These are phyloP conservation scores for Parazoanthus atlanticus DNA, from an alignment of 92 coral and sea anemone species.

Conservation along the genomic window DNA sequence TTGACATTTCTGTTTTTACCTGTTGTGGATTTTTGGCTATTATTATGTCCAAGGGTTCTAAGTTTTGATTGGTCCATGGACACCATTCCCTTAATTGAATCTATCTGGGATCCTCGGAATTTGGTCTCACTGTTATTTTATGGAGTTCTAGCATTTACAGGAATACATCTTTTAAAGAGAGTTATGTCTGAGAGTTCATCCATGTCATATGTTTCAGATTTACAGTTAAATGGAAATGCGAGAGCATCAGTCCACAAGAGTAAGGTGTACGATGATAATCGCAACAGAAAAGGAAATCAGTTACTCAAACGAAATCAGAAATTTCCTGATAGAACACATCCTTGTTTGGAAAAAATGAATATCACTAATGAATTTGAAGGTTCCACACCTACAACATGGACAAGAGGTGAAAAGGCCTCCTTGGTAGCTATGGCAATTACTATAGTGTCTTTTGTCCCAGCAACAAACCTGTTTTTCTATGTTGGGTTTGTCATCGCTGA, in stretches of 20 bases:
- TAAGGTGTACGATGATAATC: constrained; percentile 10
- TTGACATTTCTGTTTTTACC: constrained; percentile 87
- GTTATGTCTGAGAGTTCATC: constrained; percentile 11
- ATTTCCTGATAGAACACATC: not conserved
- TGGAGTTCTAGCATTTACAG: constrained; percentile 48
- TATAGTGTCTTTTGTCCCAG: constrained; percentile 87
- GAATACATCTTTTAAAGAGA: constrained; percentile 56
- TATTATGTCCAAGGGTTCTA: constrained; percentile 84
- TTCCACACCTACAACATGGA: not conserved
- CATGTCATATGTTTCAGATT: not conserved
- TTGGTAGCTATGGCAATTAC: constrained; percentile 75
- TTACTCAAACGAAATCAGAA: not conserved
- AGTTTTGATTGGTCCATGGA: constrained; percentile 99
- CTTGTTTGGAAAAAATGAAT: not conserved
- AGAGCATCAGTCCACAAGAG: not conserved
- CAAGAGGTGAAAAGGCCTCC: constrained; percentile 33
- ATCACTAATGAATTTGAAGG: not conserved
- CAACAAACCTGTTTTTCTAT: constrained; percentile 91
- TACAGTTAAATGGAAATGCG: not conserved
- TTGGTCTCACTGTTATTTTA: constrained; percentile 67
- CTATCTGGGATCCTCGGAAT: constrained; percentile 73
- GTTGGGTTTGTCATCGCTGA: constrained; percentile 99
- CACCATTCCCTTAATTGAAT: constrained; percentile 83
- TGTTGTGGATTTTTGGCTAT: constrained; percentile 87
- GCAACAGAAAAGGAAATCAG: constrained; percentile 14